phyloP scores from a whole-genome alignment of 2,888 invertebrate species.

The Bugulina stolonifera region DNA sequence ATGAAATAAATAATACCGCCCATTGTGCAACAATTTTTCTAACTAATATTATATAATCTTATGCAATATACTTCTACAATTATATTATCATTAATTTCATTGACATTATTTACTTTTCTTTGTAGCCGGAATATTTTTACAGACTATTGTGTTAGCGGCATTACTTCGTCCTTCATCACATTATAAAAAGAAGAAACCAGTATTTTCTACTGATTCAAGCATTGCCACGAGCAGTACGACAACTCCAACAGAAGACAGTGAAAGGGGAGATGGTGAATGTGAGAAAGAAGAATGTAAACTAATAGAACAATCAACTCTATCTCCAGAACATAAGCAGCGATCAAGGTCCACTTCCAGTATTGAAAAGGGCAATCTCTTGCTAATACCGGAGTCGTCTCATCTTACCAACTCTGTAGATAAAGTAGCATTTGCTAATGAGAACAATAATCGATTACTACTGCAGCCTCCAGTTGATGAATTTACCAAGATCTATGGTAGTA shows the following conservation, averaged over 20 bases:
- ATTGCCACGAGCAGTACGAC: neutral
- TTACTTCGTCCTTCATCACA: neutral
- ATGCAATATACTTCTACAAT: too few species aligned
- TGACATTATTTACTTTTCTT: too few species aligned
- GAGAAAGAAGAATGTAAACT: neutral
- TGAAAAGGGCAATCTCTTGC: neutral
- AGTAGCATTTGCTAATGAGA: neutral
- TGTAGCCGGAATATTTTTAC: conserved; percentile 12
- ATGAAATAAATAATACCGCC: too few species aligned
- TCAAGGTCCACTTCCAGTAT: neutral
- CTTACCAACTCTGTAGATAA: neutral
- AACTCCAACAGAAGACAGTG: neutral
- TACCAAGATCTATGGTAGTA: neutral
- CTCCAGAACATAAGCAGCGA: neutral
- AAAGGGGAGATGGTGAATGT: neutral
- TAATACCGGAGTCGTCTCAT: neutral
- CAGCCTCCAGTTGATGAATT: neutral
- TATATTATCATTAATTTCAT: too few species aligned
- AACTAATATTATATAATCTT: too few species aligned
- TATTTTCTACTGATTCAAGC: neutral
- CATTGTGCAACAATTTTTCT: too few species aligned
- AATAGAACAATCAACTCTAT: neutral
- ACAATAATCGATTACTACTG: neutral
- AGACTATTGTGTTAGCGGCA: neutral
- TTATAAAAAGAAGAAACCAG: neutral